phyloP scores from a whole-genome alignment of 2,113 vertebrate genomes.

The Lepus europaeus region DNA sequence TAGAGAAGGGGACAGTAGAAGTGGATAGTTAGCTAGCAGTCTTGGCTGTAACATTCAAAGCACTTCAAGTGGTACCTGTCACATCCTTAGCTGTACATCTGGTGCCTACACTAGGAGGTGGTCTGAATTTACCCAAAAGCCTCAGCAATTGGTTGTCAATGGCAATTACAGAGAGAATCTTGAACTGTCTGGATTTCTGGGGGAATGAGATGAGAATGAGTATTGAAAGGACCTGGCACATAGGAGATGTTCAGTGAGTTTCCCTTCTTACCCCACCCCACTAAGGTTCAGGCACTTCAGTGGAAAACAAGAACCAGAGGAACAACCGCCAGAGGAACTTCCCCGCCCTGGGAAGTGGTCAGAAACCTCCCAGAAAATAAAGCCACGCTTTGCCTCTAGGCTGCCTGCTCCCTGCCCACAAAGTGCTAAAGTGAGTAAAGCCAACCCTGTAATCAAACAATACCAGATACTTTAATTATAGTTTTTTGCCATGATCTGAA shows the following conservation, averaged over 20 bases:
- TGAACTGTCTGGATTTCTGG: background rate
- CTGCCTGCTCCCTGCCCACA: conserved; percentile 77
- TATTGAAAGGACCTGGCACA: background rate
- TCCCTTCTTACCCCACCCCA: background rate
- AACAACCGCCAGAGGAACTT: background rate
- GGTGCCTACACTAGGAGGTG: background rate
- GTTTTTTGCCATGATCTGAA: conserved; percentile 74
- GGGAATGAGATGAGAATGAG: background rate
- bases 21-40: background rate
- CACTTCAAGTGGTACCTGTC: conserved; percentile 10
- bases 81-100: background rate
- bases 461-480: conserved; percentile 82
- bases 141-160: background rate
- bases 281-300: background rate
- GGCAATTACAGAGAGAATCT: background rate
- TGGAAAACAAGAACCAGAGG: background rate
- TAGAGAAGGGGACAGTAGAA: background rate
- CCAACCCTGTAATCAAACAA: conserved; percentile 83
- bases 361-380: conserved; percentile 71
- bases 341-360: conserved; percentile 59
- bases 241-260: conserved; percentile 25
- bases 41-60: conserved; percentile 23
- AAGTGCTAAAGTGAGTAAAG: conserved; percentile 79
- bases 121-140: background rate
- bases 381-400: conserved; percentile 50